Evolutionary conservation across 2,113 vertebrate species (phyloP), one percentile per base, ranked within the genome.

Genomic region (Pholis gunnellus): DNA sequence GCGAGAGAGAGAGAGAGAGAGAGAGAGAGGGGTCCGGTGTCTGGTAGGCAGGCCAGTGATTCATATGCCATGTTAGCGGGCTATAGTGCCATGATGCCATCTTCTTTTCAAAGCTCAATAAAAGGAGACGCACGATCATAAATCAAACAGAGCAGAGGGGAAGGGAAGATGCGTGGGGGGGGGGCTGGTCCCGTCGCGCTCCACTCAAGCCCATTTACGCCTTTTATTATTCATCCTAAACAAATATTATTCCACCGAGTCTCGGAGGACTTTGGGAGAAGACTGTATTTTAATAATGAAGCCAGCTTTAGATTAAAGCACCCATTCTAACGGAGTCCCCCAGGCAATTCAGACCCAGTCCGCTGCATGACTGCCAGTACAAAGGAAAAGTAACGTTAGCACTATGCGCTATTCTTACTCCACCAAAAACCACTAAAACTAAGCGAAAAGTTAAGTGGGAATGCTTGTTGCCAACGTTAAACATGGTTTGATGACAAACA

Each of bases 61-160:
- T 95, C 89, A 94, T 93, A 75, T 90, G 86, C 65, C 72, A 88
- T 89, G 90, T 92, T 92, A 93, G 82, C 69, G 77, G 79, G 71
- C 92, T 73, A 90, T 89, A 84, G 85, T 93, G 83, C 86, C 88
- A 90, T 76, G 25, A 73, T 91, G 92, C 94, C 92, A 92, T 88
- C 90, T 79, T 82, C 93, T 87, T 89, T 93, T 91, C 87, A 94
- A 93, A 92, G 92, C 92, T 90, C 78, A 76, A 93, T 95, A 94
- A 95, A 94, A 91, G 88, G 82, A 80, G 88, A 93, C 78, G 69
- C 42, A 1, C 7, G 31, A 86, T 83, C 89, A 64, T 94, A 92
- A 94, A 95, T 95, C 92, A 92, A 78, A 80, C 81, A 1, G 75
- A 87, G 79, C 48, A 22, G 74, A 74, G 67, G 85, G 85, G 87